These are phyloP conservation scores for Acanthurus leucopareius DNA, from an alignment of 2,797 vertebrate species.

Conservation along the genomic window DNA sequence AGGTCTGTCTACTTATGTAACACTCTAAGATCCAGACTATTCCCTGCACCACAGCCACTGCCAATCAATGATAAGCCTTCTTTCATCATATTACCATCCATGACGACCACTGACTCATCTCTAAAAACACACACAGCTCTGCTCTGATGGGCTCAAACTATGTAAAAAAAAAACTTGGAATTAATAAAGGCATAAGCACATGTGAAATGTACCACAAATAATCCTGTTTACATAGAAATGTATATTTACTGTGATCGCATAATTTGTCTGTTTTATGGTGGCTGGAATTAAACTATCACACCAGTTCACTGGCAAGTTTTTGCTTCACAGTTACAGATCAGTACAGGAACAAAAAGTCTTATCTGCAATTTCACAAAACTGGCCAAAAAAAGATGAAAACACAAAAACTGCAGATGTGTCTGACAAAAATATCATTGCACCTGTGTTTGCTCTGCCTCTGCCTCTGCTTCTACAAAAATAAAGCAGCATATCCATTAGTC, in stretches of 20 bases:
- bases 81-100: slow-evolving; percentile 17
- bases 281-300: too few species aligned
- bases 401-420: slow-evolving; percentile 42
- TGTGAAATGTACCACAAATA: background rate
- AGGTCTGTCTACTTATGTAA: slow-evolving; percentile 16
- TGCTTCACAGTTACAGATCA: too few species aligned
- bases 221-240: slow-evolving; percentile 11
- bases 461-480: slow-evolving; percentile 30
- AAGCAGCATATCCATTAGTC: slow-evolving; percentile 36
- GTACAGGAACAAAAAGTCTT: too few species aligned
- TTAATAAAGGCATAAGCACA: background rate
- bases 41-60: background rate
- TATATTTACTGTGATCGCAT: background rate
- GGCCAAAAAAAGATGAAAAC: slow-evolving; percentile 35
- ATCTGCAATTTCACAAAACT: background rate
- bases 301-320: too few species aligned
- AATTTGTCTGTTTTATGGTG: too few species aligned
- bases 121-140: slow-evolving; percentile 12
- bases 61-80: background rate
- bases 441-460: slow-evolving; percentile 30
- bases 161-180: too few species aligned
- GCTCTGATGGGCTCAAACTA: background rate
- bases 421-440: slow-evolving; percentile 35
- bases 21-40: slow-evolving; percentile 16
- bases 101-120: slow-evolving; percentile 8